These are phyloP conservation scores for Galeopsomyia nigrocyanea DNA, from an alignment of 2,888 invertebrate genomes.

Conservation along the genomic window DNA sequence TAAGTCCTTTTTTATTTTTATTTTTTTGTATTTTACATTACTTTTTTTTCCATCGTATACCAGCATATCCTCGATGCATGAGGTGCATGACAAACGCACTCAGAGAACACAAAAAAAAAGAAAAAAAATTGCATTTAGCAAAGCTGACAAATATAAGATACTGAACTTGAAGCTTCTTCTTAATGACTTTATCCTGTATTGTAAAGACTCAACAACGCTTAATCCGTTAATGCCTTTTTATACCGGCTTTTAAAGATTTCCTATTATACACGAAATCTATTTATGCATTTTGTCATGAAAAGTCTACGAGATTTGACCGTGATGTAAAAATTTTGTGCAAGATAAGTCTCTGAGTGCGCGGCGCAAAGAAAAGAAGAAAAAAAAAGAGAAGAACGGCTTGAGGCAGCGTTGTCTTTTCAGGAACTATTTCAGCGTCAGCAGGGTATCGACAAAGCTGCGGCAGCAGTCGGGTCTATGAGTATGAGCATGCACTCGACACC, in stretches of 20 bases:
- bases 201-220: too few relatives aligned
- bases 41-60: constrained; percentile 22
- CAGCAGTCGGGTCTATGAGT: constrained; percentile 70
- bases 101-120: constrained; percentile 31
- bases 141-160: too few relatives aligned
- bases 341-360: constrained; percentile 37
- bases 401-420: constrained; percentile 54
- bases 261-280: too few relatives aligned
- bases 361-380: too few relatives aligned
- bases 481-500: constrained; percentile 67
- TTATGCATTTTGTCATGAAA: too few relatives aligned
- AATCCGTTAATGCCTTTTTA: too few relatives aligned
- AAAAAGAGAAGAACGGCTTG: constrained; percentile 24
- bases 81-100: constrained; percentile 50
- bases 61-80: constrained; percentile 50
- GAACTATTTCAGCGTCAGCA: constrained; percentile 92
- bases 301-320: too few relatives aligned
- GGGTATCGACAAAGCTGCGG: constrained; percentile 66
- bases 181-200: too few relatives aligned
- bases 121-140: too few relatives aligned
- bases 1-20: constrained; percentile 18
- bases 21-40: constrained; percentile 31
- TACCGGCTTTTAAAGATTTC: too few relatives aligned
- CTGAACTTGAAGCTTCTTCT: too few relatives aligned
- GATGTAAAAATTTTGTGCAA: background rate